phyloP scores from a whole-genome alignment of 1,140 invertebrate species.

The Teleopsis dalmanni region DNA sequence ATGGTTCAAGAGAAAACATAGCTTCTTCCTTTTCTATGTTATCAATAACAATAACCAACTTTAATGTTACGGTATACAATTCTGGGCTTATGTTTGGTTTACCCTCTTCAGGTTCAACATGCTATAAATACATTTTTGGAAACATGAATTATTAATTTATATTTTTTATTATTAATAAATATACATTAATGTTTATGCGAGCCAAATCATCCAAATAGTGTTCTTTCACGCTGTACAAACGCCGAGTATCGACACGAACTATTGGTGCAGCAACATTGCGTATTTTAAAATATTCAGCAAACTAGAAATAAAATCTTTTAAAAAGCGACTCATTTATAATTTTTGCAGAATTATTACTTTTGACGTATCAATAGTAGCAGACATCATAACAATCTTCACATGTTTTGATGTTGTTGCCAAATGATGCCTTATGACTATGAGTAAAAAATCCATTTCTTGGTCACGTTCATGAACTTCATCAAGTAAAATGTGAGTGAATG shows the following conservation, averaged over 20 bases:
- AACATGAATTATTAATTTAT: too few species aligned
- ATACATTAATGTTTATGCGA: slow-evolving; percentile 17
- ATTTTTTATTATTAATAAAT: slow-evolving; percentile 13
- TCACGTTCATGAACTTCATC: slow-evolving; percentile 95
- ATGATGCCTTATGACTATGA: slow-evolving; percentile 77
- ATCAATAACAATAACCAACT: slow-evolving; percentile 64
- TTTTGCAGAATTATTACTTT: slow-evolving; percentile 13
- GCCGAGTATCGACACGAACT: slow-evolving; percentile 50
- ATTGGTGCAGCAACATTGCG: slow-evolving; percentile 50
- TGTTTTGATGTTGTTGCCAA: slow-evolving; percentile 61
- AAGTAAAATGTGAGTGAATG: slow-evolving; percentile 88
- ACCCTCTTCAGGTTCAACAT: slow-evolving; percentile 39
- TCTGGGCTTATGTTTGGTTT: slow-evolving; percentile 46
- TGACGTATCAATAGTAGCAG: slow-evolving; percentile 71
- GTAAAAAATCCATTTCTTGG: slow-evolving; percentile 84
- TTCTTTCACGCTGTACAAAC: slow-evolving; percentile 50
- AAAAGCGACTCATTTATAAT: not conserved
- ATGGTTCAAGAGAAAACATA: slow-evolving; percentile 2
- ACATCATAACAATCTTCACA: slow-evolving; percentile 81
- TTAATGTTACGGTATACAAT: slow-evolving; percentile 54
- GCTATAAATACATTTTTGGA: too few species aligned
- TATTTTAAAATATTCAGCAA: slow-evolving; percentile 65
- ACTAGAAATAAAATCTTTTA: slow-evolving; percentile 39
- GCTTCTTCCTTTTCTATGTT: slow-evolving; percentile 53
- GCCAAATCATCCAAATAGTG: slow-evolving; percentile 64